phyloP scores from a whole-genome alignment of 2,888 invertebrate genomes.

The Melinaea menophilus region DNA sequence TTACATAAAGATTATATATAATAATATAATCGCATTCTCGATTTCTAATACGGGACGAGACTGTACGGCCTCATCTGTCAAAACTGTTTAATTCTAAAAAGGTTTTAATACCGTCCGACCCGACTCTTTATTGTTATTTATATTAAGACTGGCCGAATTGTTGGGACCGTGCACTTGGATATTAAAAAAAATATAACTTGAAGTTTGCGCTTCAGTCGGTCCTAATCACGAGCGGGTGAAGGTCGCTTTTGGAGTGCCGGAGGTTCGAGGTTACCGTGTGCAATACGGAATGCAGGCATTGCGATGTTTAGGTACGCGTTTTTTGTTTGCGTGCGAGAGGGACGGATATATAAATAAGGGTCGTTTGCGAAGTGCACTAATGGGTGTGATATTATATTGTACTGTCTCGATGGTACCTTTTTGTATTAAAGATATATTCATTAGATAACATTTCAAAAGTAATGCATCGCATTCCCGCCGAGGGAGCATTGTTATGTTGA shows the following conservation, averaged over 20 bases:
- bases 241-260: slow-evolving; percentile 39
- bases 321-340: slow-evolving; percentile 68
- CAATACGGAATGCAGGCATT: slow-evolving; percentile 71
- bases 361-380: slow-evolving; percentile 72
- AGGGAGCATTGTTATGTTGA: slow-evolving; percentile 6
- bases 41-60: slow-evolving; percentile 43
- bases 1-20: neutral
- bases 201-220: slow-evolving; percentile 34
- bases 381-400: slow-evolving; percentile 60
- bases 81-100: slow-evolving; percentile 66
- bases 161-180: slow-evolving; percentile 65
- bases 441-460: slow-evolving; percentile 13
- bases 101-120: slow-evolving; percentile 56
- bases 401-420: slow-evolving; percentile 23
- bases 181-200: slow-evolving; percentile 48
- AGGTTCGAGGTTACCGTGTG: slow-evolving; percentile 37
- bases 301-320: slow-evolving; percentile 71
- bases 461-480: neutral
- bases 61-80: slow-evolving; percentile 65
- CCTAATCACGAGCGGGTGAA: slow-evolving; percentile 42
- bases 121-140: slow-evolving; percentile 73
- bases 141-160: slow-evolving; percentile 69
- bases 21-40: slow-evolving; percentile 28
- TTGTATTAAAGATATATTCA: slow-evolving; percentile 17
- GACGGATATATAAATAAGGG: slow-evolving; percentile 46